Evolutionary conservation across 2,888 invertebrate genomes (phyloP), one percentile per base, ranked within the genome.

Genomic region (Nymphalis polychloros): DNA sequence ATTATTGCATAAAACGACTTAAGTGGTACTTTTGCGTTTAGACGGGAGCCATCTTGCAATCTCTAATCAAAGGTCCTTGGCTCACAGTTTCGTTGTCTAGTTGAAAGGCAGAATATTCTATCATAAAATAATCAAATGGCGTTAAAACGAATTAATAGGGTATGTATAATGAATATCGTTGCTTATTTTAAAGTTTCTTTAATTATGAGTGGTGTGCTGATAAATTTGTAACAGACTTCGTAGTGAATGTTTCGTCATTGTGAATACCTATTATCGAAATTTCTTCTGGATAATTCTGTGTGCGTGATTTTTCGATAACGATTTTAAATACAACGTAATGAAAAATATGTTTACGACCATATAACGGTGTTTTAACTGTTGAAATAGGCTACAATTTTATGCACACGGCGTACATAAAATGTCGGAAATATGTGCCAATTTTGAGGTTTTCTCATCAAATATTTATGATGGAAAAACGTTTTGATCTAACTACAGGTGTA

Each of bases 101-200:
- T 95, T 94, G 94, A 94, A 94, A 94, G 94, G 94, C 95, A 95
- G 95, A 94, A 94, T 94, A 94, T 94, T 94, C 94, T 94, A 94
- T 93, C 93, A 93, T 94, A 93, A 93, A 93, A 93, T 93, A 93
- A 93, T 93, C 94, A 95, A 95, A 97, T 97, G 97, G 97, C 97
- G 95, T 96, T 97, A 96, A 97, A 97, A 96, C 96, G 97, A 96
- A 97, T 97, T 95, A 97, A 97, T 95, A 97, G 97, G 97, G 96
- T 96, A 95, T 90, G 95, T 95, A 93, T 89, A 84, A 81, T 81
- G 78, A 77, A 77, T 79, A 81, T 76, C 74, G 76, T 76, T 77
- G 75, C 78, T 80, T 84, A 85, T 85, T 86, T 83, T 75, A 75
- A 75, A 71, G 27, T 78, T 81, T 78, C 75, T 72, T 74, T 72